Conservation (phyloP, 2,113 vertebrate genomes). For the Lethenteron reissneri region DNA sequence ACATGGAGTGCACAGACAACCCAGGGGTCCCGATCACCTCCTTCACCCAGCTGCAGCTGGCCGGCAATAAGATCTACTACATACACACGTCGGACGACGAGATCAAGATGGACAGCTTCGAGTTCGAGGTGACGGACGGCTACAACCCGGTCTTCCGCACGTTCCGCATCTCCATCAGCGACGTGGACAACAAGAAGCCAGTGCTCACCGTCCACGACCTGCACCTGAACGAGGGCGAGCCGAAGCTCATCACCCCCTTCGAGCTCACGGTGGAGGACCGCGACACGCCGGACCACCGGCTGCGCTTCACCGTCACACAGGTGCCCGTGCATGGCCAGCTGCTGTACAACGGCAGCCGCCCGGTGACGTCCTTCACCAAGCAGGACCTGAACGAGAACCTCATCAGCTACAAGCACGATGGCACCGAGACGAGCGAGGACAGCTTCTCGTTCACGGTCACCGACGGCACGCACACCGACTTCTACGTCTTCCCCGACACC, state of each 20-base stretch:
- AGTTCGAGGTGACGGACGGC: slow-evolving; percentile 83
- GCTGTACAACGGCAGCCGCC: slow-evolving; percentile 42
- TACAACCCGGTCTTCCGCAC: slow-evolving; percentile 79
- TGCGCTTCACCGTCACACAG: slow-evolving; percentile 60
- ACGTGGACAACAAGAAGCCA: slow-evolving; percentile 86
- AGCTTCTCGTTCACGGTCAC: slow-evolving; percentile 81
- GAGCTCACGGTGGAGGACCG: slow-evolving; percentile 69
- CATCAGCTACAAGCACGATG: slow-evolving; percentile 73
- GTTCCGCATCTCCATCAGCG: slow-evolving; percentile 66
- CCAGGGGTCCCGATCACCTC: slow-evolving; percentile 46
- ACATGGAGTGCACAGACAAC: slow-evolving; percentile 64
- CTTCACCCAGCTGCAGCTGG: slow-evolving; percentile 76
- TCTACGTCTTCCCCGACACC: slow-evolving; percentile 71
- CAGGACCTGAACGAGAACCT: slow-evolving; percentile 80
- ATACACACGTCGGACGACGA: slow-evolving; percentile 79
- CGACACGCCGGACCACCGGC: slow-evolving; percentile 41
- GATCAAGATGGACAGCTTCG: slow-evolving; percentile 85
- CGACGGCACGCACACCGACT: slow-evolving; percentile 70
- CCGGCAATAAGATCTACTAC: slow-evolving; percentile 79
- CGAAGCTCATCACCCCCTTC: slow-evolving; percentile 75
- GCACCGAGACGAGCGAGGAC: slow-evolving; percentile 47
- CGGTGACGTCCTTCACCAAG: slow-evolving; percentile 51
- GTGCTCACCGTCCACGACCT: slow-evolving; percentile 53
- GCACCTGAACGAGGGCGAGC: slow-evolving; percentile 44
- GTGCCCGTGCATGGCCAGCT: slow-evolving; percentile 56